A percentile compares a stretch with the other conserved stretches of the same genome.
These are phyloP conservation scores for Pristionchus japonicus DNA, from an alignment of 2,888 invertebrate genomes.

Conservation along the genomic window DNA sequence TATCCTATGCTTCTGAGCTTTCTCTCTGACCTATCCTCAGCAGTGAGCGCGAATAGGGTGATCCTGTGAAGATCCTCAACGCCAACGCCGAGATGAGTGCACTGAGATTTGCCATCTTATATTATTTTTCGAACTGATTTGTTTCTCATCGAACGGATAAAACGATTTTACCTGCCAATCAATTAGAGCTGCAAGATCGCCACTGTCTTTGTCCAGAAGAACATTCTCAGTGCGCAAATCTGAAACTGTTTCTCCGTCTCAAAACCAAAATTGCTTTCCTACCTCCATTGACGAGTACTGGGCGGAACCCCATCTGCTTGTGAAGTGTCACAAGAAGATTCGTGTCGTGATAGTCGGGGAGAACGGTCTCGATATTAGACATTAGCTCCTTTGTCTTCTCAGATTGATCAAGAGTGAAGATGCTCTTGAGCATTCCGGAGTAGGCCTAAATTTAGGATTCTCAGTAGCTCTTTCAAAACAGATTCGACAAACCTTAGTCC, in stretches of 20 bases:
- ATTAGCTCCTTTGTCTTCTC: background rate
- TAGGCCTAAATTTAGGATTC: background rate
- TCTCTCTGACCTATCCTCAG: background rate
- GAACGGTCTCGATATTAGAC: background rate
- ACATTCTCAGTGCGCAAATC: background rate
- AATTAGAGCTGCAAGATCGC: background rate
- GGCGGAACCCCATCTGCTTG: background rate
- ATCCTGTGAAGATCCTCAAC: background rate
- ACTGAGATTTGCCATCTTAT: background rate
- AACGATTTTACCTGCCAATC: constrained; percentile 19
- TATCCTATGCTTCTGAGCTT: too few relatives aligned
- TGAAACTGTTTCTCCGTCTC: background rate
- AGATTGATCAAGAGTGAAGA: background rate
- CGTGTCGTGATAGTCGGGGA: background rate
- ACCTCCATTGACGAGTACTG: background rate
- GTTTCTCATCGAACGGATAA: too few relatives aligned
- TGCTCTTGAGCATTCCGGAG: background rate
- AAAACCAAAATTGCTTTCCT: background rate
- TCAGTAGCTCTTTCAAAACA: background rate
- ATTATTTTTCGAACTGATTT: background rate
- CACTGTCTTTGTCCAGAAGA: background rate
- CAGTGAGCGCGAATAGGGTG: background rate
- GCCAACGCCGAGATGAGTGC: background rate
- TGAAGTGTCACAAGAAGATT: background rate
- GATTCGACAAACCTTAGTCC: background rate